Percentiles rank a stretch among this genome's conserved stretches.
These are phyloP conservation scores for Mormyrus iriodes DNA, from an alignment of 2,113 vertebrate genomes.

Conservation along the genomic window DNA sequence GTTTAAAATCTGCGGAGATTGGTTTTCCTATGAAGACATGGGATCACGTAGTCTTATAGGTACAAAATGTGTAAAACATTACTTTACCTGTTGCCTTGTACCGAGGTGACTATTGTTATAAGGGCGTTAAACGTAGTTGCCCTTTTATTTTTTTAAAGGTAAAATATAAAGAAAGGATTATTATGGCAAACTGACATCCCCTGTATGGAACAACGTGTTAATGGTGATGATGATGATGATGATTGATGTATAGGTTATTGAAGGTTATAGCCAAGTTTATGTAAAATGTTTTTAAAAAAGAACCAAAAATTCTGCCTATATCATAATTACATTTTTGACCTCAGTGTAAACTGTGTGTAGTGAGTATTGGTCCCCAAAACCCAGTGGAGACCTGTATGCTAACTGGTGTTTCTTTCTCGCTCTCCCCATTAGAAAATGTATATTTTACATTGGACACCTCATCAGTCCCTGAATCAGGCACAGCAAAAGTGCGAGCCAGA, in stretches of 20 bases:
- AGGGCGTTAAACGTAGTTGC: neutral
- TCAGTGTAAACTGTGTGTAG: neutral
- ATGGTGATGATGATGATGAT: neutral
- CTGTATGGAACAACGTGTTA: neutral
- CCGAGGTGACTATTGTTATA: neutral
- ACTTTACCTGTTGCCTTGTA: neutral
- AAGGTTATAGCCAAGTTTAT: neutral
- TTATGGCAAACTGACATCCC: neutral
- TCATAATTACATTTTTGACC: neutral
- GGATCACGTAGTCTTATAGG: neutral
- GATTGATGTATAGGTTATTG: neutral
- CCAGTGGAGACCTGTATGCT: neutral
- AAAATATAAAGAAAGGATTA: neutral
- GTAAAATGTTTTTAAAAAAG: neutral
- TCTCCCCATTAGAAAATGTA: constrained; percentile 45
- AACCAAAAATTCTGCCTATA: neutral
- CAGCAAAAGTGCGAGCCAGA: constrained; percentile 63
- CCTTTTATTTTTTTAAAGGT: neutral
- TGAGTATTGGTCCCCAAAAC: neutral
- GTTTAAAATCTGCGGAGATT: neutral
- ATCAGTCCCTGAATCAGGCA: constrained; percentile 56
- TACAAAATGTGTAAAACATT: neutral
- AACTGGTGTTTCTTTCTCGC: neutral
- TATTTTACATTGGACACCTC: constrained; percentile 44
- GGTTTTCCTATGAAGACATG: neutral